These are phyloP conservation scores for Cephus nigrinus DNA, from an alignment of 2,888 invertebrate genomes.

Conservation along the genomic window DNA sequence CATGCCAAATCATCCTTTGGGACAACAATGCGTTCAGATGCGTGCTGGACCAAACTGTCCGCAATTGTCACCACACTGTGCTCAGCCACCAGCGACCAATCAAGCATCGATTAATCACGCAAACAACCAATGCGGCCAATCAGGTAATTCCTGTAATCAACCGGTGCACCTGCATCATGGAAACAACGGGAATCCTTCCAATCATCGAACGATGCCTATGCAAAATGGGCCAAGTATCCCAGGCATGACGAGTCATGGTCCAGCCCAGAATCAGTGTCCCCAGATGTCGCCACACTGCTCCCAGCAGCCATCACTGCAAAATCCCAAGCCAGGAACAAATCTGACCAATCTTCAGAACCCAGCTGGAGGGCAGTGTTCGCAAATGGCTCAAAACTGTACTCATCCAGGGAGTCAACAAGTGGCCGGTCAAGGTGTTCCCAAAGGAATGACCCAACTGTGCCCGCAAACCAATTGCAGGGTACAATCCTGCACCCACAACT, in stretches of 20 bases:
- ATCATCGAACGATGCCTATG: conserved; percentile 33
- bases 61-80: conserved; percentile 55
- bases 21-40: conserved; percentile 35
- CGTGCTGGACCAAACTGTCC: conserved; percentile 46
- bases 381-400: conserved; percentile 36
- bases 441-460: conserved; percentile 49
- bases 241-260: conserved; percentile 67
- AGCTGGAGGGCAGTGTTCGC: conserved; percentile 35
- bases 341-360: conserved; percentile 20
- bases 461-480: conserved; percentile 41
- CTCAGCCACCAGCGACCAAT: conserved; percentile 66
- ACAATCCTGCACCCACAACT: conserved; percentile 42
- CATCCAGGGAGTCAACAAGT: conserved; percentile 30
- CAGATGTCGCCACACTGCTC: conserved; percentile 45
- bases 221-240: conserved; percentile 31
- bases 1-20: conserved; percentile 34
- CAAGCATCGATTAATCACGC: conserved; percentile 56
- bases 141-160: conserved; percentile 53
- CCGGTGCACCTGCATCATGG: conserved; percentile 60
- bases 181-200: conserved; percentile 31
- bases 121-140: conserved; percentile 39
- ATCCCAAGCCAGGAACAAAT: conserved; percentile 21
- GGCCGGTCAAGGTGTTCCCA: conserved; percentile 22
- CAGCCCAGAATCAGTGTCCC: conserved; percentile 67
- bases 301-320: conserved; percentile 31